Evolutionary conservation across 2,888 invertebrate genomes (phyloP).

Genomic region (Catocala nupta): DNA sequence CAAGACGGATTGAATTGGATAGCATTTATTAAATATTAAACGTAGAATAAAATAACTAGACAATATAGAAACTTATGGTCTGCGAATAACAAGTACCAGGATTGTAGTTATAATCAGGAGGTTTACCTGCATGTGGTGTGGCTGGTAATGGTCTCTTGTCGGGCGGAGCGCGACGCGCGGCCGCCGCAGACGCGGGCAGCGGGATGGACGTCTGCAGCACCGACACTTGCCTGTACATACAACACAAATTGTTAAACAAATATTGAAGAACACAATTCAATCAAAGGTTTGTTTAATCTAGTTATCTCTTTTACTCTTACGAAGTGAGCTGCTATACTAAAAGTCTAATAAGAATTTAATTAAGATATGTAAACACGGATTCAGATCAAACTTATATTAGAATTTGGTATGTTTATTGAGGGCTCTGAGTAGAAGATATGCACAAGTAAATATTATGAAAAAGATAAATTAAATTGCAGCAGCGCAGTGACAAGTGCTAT

Average conservation of each 20-base stretch:
- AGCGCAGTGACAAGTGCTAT: neutral
- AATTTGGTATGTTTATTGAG: too few relatives aligned
- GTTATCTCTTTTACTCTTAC: too few relatives aligned
- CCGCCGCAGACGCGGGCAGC: conserved; percentile 92
- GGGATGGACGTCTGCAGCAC: conserved; percentile 93
- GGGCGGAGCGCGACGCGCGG: conserved; percentile 92
- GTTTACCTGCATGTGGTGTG: conserved; percentile 85
- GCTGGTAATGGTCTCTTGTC: conserved; percentile 93
- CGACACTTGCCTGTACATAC: conserved; percentile 88
- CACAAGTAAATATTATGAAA: too few relatives aligned
- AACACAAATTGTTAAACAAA: conserved; percentile 37
- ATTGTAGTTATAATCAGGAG: conserved; percentile 12
- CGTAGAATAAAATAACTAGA: too few relatives aligned
- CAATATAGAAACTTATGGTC: too few relatives aligned
- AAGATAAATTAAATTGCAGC: conserved; percentile 2
- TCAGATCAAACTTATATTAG: too few relatives aligned
- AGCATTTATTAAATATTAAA: too few relatives aligned
- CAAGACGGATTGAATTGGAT: too few relatives aligned
- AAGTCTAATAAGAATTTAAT: too few relatives aligned
- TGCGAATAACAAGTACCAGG: conserved; percentile 18
- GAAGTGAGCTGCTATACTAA: too few relatives aligned
- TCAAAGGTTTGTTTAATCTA: neutral
- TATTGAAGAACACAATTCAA: conserved; percentile 5
- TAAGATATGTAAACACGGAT: too few relatives aligned
- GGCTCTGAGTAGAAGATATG: too few relatives aligned